Base-by-base conservation (phyloP, 2,888 invertebrate genomes). In the Synanthedon andrenaeformis region DNA sequence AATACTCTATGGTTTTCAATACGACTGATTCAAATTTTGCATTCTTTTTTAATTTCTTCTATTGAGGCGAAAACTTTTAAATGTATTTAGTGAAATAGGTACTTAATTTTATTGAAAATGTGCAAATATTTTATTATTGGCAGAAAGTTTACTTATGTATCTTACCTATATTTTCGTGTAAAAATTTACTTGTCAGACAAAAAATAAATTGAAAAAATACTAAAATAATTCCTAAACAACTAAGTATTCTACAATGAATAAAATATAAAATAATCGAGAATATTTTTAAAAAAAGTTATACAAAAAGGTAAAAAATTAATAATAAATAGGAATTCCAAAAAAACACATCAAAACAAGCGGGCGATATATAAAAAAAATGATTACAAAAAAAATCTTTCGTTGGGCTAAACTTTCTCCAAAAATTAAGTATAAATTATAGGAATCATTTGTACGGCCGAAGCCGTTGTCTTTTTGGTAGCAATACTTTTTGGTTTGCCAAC, bases 261-360 rank as follows among this genome's bases (percentile, higher is more conserved):
- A 64, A 62, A 55, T 60, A 60, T 67, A 65, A 55, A 59, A 59
- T 59, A 57, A 60, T 56, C 56, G 58, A 61, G 56, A 64, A 62
- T 61, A 66, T 62, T 60, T 69, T 73, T 70, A 74, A 70, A 74
- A 82, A 82, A 78, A 70, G 71, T 74, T 71, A 76, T 80, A 82
- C 73, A 82, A 83, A 82, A 66, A 70, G 66, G 69, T 76, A 80
- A 82, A 74, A 83, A 80, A 79, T 75, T 78, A 74, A 73, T 74
- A 55, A 52, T 53, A 74, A 79, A 79, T 82, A 82, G 76, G 74
- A 79, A 78, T 79, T 70, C 77, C 23, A 23, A 64, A 76, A 82
- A 81, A 83, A 78, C 76, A 82, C 73, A 76, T 80, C 76, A 69
- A 81, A 81, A 81, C 70, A 76, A 78, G 72, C 72, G 63, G 72